Evolutionary conservation across 2,888 invertebrate genomes (phyloP).

Genomic region (Gonocerus acuteangulatus): DNA sequence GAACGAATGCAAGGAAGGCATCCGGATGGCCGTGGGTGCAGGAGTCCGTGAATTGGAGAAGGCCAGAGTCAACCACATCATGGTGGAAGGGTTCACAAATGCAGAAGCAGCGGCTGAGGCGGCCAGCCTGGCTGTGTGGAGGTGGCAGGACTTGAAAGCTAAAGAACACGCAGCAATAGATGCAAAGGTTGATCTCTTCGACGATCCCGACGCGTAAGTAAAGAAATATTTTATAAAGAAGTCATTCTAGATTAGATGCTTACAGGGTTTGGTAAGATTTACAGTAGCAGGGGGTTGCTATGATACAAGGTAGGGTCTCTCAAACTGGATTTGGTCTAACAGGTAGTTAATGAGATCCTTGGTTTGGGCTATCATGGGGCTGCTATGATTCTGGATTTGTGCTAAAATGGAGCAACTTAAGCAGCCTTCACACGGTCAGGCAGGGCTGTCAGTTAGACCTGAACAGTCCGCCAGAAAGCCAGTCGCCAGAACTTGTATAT

Average conservation of each 20-base stretch:
- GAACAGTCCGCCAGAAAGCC: too few species aligned
- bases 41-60: conserved; percentile 43
- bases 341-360: too few species aligned
- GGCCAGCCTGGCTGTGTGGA: conserved; percentile 42
- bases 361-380: too few species aligned
- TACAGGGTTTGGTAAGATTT: background rate
- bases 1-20: conserved; percentile 45
- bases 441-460: too few species aligned
- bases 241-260: background rate
- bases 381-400: too few species aligned
- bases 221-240: background rate
- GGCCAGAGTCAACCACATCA: conserved; percentile 46
- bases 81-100: conserved; percentile 46
- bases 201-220: conserved; percentile 33
- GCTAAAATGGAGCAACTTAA: too few species aligned
- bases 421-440: too few species aligned
- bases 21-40: conserved; percentile 45
- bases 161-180: conserved; percentile 33
- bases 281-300: background rate
- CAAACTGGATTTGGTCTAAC: too few species aligned
- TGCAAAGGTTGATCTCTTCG: conserved; percentile 35
- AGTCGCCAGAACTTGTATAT: too few species aligned
- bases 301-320: background rate
- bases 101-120: conserved; percentile 48
- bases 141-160: conserved; percentile 46